These are phyloP conservation scores for Penaeus monodon DNA, from an alignment of 2,888 invertebrate genomes.

Conservation along the genomic window DNA sequence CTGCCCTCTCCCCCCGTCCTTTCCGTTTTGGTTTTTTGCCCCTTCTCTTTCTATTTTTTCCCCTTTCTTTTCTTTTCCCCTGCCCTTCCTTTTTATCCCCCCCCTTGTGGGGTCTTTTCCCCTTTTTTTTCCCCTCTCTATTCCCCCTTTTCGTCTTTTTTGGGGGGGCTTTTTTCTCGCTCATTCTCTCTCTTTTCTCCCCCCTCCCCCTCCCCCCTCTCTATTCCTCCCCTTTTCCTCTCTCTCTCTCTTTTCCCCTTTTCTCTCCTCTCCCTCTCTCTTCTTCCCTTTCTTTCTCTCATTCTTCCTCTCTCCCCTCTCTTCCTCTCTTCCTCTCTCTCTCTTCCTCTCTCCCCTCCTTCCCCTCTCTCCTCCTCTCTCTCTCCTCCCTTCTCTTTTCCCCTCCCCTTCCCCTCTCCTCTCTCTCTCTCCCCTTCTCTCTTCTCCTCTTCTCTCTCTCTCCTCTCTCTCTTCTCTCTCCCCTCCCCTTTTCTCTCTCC, in stretches of 20 bases:
- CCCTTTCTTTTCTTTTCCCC: not conserved
- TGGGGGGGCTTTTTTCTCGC: no score
- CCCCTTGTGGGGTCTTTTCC: not conserved
- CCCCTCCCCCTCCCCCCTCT: not conserved
- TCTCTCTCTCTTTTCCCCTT: not conserved
- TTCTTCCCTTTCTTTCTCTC: not conserved
- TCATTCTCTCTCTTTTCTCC: not conserved
- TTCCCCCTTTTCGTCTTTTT: not conserved
- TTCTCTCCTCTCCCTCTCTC: not conserved
- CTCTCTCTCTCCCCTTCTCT: not conserved
- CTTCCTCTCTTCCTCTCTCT: not conserved
- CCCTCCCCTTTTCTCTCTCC: no score
- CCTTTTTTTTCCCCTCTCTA: not conserved
- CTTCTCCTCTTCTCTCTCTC: no score
- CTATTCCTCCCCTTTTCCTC: not conserved
- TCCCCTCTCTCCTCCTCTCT: not conserved
- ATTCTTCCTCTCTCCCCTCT: not conserved
- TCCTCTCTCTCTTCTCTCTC: no score
- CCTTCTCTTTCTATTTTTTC: not conserved
- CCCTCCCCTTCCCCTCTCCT: not conserved
- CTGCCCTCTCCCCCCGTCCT: not conserved
- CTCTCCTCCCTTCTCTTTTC: not conserved
- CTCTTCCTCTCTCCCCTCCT: not conserved
- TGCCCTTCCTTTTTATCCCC: not conserved
- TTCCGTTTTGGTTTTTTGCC: not conserved